Base-by-base conservation (phyloP, 2,888 invertebrate species). In the Yponomeuta cagnagella region DNA sequence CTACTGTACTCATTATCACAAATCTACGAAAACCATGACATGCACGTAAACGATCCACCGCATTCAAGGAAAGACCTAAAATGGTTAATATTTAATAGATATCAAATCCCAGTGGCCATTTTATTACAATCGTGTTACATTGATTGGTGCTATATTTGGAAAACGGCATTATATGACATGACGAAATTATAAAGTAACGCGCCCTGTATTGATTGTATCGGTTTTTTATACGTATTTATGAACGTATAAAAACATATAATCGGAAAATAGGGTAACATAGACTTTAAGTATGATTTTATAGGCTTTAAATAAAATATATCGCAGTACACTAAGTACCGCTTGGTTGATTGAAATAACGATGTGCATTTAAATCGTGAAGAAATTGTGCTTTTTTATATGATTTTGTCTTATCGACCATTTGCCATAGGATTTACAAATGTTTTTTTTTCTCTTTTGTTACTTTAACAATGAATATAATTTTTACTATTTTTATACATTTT, bases 201-300 rank as follows among this genome's bases (percentile, higher is more conserved):
- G 52, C 86, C 86, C 86, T 87, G 89, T 87, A 85, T 89, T 80
- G 90, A 82, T 85, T 87, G 80, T 86, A 86, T 89, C 86, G 85
- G 77, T 71, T 71, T 78, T 83, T 76, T 83, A 80, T 84, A 85
- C 86, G 81, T 77, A 52, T 52, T 52, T 52, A 52, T 23, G 73
- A 72, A 78, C 82, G 83, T 86, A 83, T 85, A 78, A 82, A 83
- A 85, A 87, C 87, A 85, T 85, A 78, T 85, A 85, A 86, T 87
- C 88, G 90, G 90, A 86, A 76, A 78, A 86, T 90, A 88, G 91
- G 90, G 91, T 91, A 90, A 80, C 74, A 70, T 77, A 73, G 74
- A 74, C 72, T 73, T 73, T 72, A 85, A 85, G 84, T 82, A 79
- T 84, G 84, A 83, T 67, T 52, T 81, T 84, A 82, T 90, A 88